Percentiles rank a stretch among this genome's conserved stretches.
Evolutionary conservation across 2,888 invertebrate species (phyloP).

Genomic region (Caenorhabditis sp.): DNA sequence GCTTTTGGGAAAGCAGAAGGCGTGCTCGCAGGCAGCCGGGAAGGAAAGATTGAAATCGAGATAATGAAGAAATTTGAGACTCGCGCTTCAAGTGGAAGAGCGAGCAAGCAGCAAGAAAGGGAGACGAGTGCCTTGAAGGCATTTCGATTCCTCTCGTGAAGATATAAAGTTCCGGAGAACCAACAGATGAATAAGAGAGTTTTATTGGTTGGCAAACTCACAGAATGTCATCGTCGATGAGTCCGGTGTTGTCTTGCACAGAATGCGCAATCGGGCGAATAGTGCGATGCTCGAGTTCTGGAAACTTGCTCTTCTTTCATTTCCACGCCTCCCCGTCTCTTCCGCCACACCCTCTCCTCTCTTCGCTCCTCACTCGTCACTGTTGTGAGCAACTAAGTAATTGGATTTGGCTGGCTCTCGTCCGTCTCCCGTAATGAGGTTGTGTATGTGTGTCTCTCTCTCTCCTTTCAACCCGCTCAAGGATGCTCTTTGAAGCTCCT

Average conservation of each 20-base stretch:
- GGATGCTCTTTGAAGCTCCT: conserved; percentile 38
- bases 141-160: conserved; percentile 1
- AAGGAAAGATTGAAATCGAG: conserved; percentile 52
- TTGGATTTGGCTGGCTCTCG: conserved; percentile 47
- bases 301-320: conserved; percentile 53
- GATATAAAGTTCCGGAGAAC: background rate
- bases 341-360: conserved; percentile 1
- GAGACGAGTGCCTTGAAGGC: conserved; percentile 32
- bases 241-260: conserved; percentile 60
- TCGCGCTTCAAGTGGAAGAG: conserved; percentile 42
- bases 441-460: no score
- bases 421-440: conserved; percentile 45
- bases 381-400: conserved; percentile 52
- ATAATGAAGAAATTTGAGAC: conserved; percentile 60
- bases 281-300: conserved; percentile 52
- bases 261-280: conserved; percentile 32
- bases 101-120: conserved; percentile 28
- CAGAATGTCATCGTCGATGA: conserved; percentile 78
- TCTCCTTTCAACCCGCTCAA: conserved; percentile 10
- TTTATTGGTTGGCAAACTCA: conserved; percentile 39
- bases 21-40: conserved; percentile 23
- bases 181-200: background rate
- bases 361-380: conserved; percentile 18
- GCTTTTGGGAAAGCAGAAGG: conserved; percentile 42
- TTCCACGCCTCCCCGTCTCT: background rate